Base-by-base conservation (phyloP, 2,888 invertebrate species). In the Melinaea marsaeus region DNA sequence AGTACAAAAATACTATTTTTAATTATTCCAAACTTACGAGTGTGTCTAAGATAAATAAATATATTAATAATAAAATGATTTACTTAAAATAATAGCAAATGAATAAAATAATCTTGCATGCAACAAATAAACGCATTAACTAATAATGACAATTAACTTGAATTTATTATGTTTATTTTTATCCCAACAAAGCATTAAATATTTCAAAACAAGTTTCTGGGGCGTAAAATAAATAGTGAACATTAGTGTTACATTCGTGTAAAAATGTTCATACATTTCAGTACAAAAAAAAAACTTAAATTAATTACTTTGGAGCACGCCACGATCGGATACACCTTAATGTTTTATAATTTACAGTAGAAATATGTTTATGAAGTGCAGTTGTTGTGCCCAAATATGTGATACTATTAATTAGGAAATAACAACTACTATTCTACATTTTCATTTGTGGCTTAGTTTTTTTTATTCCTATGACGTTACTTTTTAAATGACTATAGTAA, bases 1-100 rank as follows among this genome's bases (percentile, higher is more conserved):
- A 94, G 95, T 94, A 13, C 9, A 22, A 42, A 42, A 45, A 3
- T 46, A 6, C 2, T 22, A 32, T 22, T 13, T 42, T 22, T 75
- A 73, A 35, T 55, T 56, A 56, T 60, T 47, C 3, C 6, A 35
- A 9, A 51, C 11, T 45, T 11, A 42, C n/a, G 13, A 13, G 22
- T 48, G 33, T 47, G 7, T 37, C 4, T 37, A 37, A 6, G 37
- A 7, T 37, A 42, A 2, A 42, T 42, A 42, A 11, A 42, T 42
- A 42, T 11, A 42, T 9, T 42, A 6, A 42, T 42, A 37, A 6
- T 37, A 7, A 37, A 37, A 37, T 37, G 37, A 4, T 37, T 37
- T 37, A 7, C 5, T 37, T 6, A 37, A 22, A 22, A 22, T 22
- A 22, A 22, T 22, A 37, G 37, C 37, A 37, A 22, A 22, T 7